Evolutionary conservation across 2,888 invertebrate genomes (phyloP), one percentile per base, ranked within the genome.

Genomic region (Drosophila eohydei): DNA sequence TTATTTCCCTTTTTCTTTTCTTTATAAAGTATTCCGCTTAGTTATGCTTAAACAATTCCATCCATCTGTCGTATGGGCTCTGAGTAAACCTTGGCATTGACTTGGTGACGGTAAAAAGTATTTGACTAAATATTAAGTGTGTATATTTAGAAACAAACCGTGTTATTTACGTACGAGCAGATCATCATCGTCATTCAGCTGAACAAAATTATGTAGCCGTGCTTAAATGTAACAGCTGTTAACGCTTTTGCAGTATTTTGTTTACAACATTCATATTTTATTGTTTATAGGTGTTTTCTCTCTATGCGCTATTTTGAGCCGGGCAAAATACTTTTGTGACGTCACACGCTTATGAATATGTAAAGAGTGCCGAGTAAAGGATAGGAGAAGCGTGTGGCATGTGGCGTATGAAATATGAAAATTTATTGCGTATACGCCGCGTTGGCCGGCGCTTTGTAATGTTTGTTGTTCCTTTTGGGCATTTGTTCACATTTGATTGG

Each of bases 381-480:
- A 38, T 50, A 57, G 28, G n/a, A 2, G 40, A 55, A 54, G 61
- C 65, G 57, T 64, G 58, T 38, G 46, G 64, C 71, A 78, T 65
- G 58, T 32, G 55, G 67, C 68, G 74, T 78, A 78, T 76, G 76
- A 86, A 87, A 90, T 90, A 86, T 86, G 81, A 86, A 87, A 83
- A 89, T 86, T 90, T 90, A 86, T 86, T 90, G 71, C 90, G 89
- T 73, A 86, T 86, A 86, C 86, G 90, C 67, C 71, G 54, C 59
- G 63, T 4, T 36, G 58, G 59, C 71, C 68, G 64, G 68, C 71
- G 74, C 62, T 68, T 50, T 26, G 38, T 16, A 32, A 38, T 43
- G 56, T 66, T 38, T 64, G 34, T 48, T 59, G 32, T 81, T 58
- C 32, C 48, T 61, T 74, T 70, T 72, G 67, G 71, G 67, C 65